Conservation (phyloP, 2,888 invertebrate species). For the Xestoiulus laeticollis region DNA sequence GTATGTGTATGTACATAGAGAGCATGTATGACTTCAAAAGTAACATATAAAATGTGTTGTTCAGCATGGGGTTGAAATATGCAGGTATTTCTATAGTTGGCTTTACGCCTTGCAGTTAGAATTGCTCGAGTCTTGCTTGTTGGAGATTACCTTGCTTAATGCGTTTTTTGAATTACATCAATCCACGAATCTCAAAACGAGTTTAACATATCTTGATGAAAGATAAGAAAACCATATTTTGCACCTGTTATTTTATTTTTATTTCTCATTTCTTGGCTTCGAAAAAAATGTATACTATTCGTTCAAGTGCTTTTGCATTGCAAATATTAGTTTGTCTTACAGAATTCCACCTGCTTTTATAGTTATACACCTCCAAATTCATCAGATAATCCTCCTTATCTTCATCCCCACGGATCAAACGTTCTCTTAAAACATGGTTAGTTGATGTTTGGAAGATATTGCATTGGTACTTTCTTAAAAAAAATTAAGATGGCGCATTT, state of each 20-base stretch:
- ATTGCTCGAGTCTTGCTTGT: not conserved
- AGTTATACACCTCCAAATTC: not conserved
- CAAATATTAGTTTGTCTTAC: not conserved
- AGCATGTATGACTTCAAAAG: not conserved
- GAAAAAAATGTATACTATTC: no score
- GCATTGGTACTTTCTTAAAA: no score
- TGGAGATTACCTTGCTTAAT: not conserved
- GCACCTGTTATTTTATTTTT: conserved; percentile 2
- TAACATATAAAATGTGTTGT: not conserved
- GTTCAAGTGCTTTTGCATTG: not conserved
- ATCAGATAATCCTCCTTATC: not conserved
- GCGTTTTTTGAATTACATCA: not conserved
- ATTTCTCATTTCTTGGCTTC: not conserved
- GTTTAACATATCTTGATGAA: conserved; percentile 3
- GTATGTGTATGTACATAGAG: no score
- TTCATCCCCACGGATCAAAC: not conserved
- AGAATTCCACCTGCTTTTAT: not conserved
- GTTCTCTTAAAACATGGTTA: not conserved
- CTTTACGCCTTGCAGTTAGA: not conserved
- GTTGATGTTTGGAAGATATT: not conserved
- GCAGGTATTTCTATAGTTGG: not conserved
- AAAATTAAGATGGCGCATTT: no score
- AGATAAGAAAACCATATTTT: conserved; percentile 18
- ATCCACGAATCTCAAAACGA: conserved; percentile 5
- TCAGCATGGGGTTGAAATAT: not conserved